These are phyloP conservation scores for Drosophila willistoni DNA, from an alignment of 1,140 invertebrate species.

Conservation along the genomic window DNA sequence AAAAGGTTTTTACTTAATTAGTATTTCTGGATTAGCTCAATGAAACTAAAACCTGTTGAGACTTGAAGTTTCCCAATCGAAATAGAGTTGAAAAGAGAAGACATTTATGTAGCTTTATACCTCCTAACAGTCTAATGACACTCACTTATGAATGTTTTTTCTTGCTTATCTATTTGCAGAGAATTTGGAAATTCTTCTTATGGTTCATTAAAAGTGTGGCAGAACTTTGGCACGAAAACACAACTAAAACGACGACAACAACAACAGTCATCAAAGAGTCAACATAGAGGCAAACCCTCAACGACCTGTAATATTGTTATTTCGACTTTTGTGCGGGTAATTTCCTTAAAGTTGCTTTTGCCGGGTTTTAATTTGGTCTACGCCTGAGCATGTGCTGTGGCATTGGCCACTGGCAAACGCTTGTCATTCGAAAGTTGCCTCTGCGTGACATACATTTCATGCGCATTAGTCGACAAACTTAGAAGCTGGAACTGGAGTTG, in stretches of 20 bases:
- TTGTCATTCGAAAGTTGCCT: conserved; percentile 79
- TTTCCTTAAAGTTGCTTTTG: conserved; percentile 31
- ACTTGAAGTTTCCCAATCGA: background rate
- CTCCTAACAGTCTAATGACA: conserved; percentile 33
- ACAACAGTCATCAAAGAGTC: background rate
- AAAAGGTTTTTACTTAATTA: background rate
- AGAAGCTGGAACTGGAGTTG: conserved; percentile 33
- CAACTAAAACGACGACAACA: background rate
- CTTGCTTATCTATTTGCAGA: conserved; percentile 45
- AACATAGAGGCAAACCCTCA: conserved; percentile 2
- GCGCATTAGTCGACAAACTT: conserved; percentile 61
- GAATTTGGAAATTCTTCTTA: conserved; percentile 46
- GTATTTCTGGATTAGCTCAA: background rate
- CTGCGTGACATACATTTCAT: conserved; percentile 76
- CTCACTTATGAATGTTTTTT: conserved; percentile 29
- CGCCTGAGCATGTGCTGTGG: conserved; percentile 57
- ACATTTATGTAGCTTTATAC: background rate
- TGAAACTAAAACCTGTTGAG: background rate
- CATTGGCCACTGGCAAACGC: conserved; percentile 48
- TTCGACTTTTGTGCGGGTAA: conserved; percentile 66
- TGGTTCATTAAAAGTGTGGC: conserved; percentile 74
- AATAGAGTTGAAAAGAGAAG: background rate
- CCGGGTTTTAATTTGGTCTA: conserved; percentile 54
- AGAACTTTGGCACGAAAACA: conserved; percentile 50
- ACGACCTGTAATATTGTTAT: conserved; percentile 58